A percentile compares a stretch with the other conserved stretches of the same genome.
These are phyloP conservation scores for Torymus aiolomorphi DNA, from an alignment of 2,888 invertebrate genomes.

Conservation along the genomic window DNA sequence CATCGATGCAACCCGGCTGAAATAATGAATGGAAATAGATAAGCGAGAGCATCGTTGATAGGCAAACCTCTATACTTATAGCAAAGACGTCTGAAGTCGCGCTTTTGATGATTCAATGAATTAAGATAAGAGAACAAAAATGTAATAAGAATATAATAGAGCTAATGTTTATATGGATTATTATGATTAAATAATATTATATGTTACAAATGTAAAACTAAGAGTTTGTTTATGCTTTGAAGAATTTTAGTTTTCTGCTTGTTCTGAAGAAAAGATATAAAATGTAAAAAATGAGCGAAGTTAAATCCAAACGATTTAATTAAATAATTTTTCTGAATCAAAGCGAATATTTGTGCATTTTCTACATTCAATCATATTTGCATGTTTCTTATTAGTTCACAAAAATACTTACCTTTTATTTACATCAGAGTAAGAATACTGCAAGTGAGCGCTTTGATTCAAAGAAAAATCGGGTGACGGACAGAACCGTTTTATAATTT, in stretches of 20 bases:
- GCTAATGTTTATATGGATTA: constrained; percentile 74
- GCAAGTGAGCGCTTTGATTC: constrained; percentile 63
- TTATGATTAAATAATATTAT: constrained; percentile 69
- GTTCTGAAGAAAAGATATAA: constrained; percentile 59
- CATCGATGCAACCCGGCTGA: constrained; percentile 6
- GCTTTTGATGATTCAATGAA: constrained; percentile 35
- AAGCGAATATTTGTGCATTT: constrained; percentile 54
- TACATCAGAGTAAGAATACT: neutral
- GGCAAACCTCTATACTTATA: neutral
- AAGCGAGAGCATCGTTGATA: constrained; percentile 10
- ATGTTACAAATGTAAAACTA: constrained; percentile 70
- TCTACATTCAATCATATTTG: neutral
- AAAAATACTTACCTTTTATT: neutral
- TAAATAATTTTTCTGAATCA: constrained; percentile 65
- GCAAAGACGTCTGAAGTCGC: constrained; percentile 27
- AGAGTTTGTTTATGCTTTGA: constrained; percentile 73
- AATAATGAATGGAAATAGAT: neutral
- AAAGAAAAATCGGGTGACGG: constrained; percentile 68
- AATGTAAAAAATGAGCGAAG: constrained; percentile 57
- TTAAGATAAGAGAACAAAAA: constrained; percentile 40
- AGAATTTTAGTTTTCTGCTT: constrained; percentile 72
- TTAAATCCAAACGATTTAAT: constrained; percentile 62
- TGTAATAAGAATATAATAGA: constrained; percentile 68
- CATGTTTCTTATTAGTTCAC: neutral
- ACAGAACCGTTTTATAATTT: constrained; percentile 71